A percentile compares a stretch with the other conserved stretches of the same genome.
phyloP scores from a whole-genome alignment of 2,113 vertebrate species.

The Elaphurus davidianus region DNA sequence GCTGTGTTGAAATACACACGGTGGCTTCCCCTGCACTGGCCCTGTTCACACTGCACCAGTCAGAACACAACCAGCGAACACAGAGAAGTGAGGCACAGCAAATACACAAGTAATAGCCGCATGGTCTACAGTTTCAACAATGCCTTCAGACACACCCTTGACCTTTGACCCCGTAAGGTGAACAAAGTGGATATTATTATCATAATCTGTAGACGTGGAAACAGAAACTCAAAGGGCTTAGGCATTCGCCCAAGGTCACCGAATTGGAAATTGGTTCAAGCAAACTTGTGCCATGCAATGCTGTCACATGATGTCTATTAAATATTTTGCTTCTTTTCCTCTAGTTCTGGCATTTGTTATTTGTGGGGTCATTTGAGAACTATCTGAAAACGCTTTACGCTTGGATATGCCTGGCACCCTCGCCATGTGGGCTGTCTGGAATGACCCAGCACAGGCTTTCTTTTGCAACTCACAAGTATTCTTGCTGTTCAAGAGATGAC shows the following conservation, averaged over 20 bases:
- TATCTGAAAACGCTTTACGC: not conserved
- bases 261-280: not conserved
- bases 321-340: not conserved
- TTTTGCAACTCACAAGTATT: conserved; percentile 79
- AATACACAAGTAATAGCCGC: accelerated
- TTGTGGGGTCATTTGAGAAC: not conserved
- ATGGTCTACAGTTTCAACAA: too few relatives aligned
- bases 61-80: accelerated
- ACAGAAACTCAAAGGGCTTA: not conserved
- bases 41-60: too few relatives aligned
- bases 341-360: not conserved
- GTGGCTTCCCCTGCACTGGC: not conserved
- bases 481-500: conserved; percentile 65
- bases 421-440: not conserved
- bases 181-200: too few relatives aligned
- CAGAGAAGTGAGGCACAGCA: not conserved
- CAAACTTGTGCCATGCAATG: not conserved
- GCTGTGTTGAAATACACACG: not conserved
- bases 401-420: not conserved
- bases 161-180: not conserved
- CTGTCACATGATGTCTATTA: not conserved
- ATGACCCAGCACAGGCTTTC: not conserved
- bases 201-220: not conserved
- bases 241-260: not conserved
- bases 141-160: not conserved